These are phyloP conservation scores for Prinia subflava DNA, from an alignment of 2,113 vertebrate genomes.

Conservation along the genomic window DNA sequence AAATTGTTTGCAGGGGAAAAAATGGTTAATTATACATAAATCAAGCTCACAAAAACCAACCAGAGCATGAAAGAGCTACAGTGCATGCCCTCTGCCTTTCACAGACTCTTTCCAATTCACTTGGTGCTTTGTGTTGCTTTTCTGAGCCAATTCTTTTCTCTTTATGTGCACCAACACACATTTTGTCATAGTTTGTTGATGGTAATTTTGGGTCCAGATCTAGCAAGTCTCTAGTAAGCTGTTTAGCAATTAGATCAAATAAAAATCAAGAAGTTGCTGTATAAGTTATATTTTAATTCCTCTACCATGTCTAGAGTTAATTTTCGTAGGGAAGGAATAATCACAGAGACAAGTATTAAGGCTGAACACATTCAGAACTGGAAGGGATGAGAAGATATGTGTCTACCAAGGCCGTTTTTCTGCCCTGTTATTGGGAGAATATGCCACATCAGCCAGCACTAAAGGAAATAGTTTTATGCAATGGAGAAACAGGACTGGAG, in stretches of 20 bases:
- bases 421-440: background rate
- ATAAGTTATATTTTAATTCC: background rate
- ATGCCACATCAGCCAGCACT: background rate
- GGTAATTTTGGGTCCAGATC: background rate
- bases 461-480: background rate
- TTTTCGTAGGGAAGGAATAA: background rate
- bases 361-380: background rate
- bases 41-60: slow-evolving; percentile 38
- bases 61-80: slow-evolving; percentile 62
- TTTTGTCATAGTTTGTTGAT: slow-evolving; percentile 32
- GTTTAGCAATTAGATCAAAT: background rate
- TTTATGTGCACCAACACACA: background rate
- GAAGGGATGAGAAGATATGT: background rate
- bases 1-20: slow-evolving; percentile 45
- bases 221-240: background rate
- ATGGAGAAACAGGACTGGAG: background rate
- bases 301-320: background rate
- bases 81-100: slow-evolving; percentile 55
- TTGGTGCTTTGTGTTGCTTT: slow-evolving; percentile 59
- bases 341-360: background rate
- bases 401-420: background rate
- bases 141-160: slow-evolving; percentile 33
- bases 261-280: background rate
- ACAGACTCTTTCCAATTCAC: slow-evolving; percentile 41
- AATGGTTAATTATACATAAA: slow-evolving; percentile 54